Evolutionary conservation across 2,888 invertebrate genomes (phyloP).

Genomic region (Rotaria macrura): DNA sequence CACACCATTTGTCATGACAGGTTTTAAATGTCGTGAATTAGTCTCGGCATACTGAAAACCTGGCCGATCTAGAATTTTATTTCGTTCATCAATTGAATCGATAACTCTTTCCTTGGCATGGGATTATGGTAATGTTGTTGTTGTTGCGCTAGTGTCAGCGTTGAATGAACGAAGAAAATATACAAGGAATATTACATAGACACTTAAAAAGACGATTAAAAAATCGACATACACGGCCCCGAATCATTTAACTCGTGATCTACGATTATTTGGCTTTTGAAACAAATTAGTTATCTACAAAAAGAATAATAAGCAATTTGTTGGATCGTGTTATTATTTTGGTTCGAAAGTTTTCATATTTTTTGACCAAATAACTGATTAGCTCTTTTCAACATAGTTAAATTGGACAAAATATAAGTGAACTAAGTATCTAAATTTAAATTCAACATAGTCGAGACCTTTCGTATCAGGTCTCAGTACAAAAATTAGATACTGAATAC

Average conservation of each 20-base stretch:
- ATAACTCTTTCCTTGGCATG: not conserved
- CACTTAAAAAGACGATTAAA: not conserved
- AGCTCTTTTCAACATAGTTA: no score
- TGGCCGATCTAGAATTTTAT: not conserved
- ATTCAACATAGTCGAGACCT: no score
- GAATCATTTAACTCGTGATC: not conserved
- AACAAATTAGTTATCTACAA: not conserved
- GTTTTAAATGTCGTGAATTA: not conserved
- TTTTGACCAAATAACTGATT: no score
- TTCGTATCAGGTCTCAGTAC: no score
- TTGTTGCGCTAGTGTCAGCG: not conserved
- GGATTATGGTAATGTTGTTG: not conserved
- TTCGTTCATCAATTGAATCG: not conserved
- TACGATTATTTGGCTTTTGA: not conserved
- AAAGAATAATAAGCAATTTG: not conserved
- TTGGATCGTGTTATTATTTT: no score
- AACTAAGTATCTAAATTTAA: no score
- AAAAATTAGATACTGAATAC: no score
- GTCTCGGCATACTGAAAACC: not conserved
- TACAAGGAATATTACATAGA: not conserved
- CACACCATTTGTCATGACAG: slow-evolving; percentile 45
- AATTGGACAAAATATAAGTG: no score
- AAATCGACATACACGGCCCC: not conserved
- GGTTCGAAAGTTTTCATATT: no score
- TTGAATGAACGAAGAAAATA: not conserved